Evolutionary conservation across 2,888 invertebrate species (phyloP).

Genomic region (Notocelia uddmanniana): DNA sequence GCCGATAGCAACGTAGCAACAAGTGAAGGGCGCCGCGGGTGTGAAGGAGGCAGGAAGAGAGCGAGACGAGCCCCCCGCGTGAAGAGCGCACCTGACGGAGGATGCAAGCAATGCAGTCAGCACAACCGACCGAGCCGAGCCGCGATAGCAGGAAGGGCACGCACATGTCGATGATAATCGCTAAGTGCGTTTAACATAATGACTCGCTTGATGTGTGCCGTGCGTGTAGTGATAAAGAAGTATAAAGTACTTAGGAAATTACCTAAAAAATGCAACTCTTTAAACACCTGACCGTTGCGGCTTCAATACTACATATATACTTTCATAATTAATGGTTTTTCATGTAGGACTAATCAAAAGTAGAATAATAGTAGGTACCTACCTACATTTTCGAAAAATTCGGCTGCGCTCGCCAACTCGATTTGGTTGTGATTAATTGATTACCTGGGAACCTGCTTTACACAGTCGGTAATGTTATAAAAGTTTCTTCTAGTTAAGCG

Average conservation of each 20-base stretch:
- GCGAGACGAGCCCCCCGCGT: conserved; percentile 64
- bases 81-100: conserved; percentile 75
- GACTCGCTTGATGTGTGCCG: conserved; percentile 23
- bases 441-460: background rate
- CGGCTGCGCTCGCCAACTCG: too few species aligned
- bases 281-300: conserved; percentile 27
- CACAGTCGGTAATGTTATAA: too few species aligned
- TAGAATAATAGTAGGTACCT: background rate
- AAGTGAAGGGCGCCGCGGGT: conserved; percentile 80
- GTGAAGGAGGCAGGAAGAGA: conserved; percentile 61
- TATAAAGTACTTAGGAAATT: background rate
- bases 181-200: conserved; percentile 36
- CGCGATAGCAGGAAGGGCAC: conserved; percentile 66
- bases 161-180: conserved; percentile 67
- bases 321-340: background rate
- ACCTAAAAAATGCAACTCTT: conserved; percentile 31
- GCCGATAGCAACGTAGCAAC: conserved; percentile 77
- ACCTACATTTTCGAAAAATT: too few species aligned
- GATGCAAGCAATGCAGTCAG: conserved; percentile 50
- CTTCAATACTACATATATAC: background rate
- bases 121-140: conserved; percentile 16
- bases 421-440: background rate
- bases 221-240: conserved; percentile 14
- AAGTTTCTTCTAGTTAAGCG: too few species aligned
- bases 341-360: background rate